Conservation (phyloP, 1,140 invertebrate genomes). For the Leptestheria dahalacensis region DNA sequence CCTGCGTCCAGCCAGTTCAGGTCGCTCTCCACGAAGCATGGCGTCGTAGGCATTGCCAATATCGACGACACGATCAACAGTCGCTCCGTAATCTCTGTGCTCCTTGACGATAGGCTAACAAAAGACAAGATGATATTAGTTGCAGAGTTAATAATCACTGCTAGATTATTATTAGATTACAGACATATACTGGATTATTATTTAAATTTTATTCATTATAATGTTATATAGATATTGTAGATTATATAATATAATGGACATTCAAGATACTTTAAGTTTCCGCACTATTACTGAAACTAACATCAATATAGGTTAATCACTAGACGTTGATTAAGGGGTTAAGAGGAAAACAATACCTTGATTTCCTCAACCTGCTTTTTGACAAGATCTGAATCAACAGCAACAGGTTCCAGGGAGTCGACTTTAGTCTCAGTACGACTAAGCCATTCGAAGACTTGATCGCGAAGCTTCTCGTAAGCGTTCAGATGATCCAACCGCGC, state of each 20-base stretch:
- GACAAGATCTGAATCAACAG: slow-evolving; percentile 68
- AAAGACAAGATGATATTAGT: too few species aligned
- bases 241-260: not conserved
- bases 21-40: slow-evolving; percentile 50
- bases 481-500: slow-evolving; percentile 64
- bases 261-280: slow-evolving; percentile 9
- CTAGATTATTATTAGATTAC: too few species aligned
- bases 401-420: slow-evolving; percentile 57
- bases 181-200: too few species aligned
- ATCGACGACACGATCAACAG: slow-evolving; percentile 84
- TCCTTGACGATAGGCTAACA: slow-evolving; percentile 65
- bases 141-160: too few species aligned
- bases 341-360: too few species aligned
- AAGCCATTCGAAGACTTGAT: slow-evolving; percentile 75
- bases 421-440: slow-evolving; percentile 57
- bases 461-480: slow-evolving; percentile 67
- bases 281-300: too few species aligned
- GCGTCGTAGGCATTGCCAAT: slow-evolving; percentile 71
- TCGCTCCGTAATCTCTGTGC: slow-evolving; percentile 67
- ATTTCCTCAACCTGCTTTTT: slow-evolving; percentile 71
- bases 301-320: too few species aligned
- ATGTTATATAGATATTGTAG: too few species aligned
- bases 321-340: too few species aligned
- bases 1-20: slow-evolving; percentile 40
- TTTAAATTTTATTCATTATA: too few species aligned